Percentiles rank a stretch among this genome's conserved stretches.
Evolutionary conservation across 2,888 invertebrate species (phyloP).

Genomic region (Heliothis peltigera): DNA sequence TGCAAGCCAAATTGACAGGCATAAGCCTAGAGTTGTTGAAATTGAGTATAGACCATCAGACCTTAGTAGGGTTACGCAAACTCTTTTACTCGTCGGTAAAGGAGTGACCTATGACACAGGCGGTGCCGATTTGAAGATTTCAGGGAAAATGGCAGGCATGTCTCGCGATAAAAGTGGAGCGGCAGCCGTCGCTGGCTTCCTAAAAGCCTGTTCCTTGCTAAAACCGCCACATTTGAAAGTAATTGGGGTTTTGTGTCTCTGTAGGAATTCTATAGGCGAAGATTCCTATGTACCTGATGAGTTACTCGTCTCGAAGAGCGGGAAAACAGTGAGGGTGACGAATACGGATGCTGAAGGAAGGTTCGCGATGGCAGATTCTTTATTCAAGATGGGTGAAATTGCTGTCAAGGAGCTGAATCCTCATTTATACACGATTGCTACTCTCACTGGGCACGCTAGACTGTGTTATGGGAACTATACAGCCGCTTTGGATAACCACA

Average conservation of each 20-base stretch:
- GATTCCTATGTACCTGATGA: constrained; percentile 96
- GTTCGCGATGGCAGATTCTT: constrained; percentile 96
- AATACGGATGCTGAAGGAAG: constrained; percentile 98
- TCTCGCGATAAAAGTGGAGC: constrained; percentile 97
- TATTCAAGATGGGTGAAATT: constrained; percentile 82
- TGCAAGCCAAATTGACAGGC: constrained; percentile 91
- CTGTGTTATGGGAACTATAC: constrained; percentile 92
- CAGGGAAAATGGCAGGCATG: constrained; percentile 95
- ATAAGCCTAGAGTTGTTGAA: constrained; percentile 90
- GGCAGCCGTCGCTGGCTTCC: constrained; percentile 96
- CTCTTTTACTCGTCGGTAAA: constrained; percentile 95
- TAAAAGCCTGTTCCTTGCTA: constrained; percentile 93
- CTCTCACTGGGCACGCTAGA: constrained; percentile 95
- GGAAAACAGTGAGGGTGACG: constrained; percentile 94
- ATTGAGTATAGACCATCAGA: constrained; percentile 92
- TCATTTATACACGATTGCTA: constrained; percentile 96
- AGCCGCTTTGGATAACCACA: constrained; percentile 93
- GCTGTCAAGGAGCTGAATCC: constrained; percentile 93
- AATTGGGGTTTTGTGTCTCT: constrained; percentile 94
- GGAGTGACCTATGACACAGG: constrained; percentile 96
- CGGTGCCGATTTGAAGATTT: constrained; percentile 93
- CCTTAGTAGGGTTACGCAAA: constrained; percentile 89
- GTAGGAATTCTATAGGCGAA: constrained; percentile 96
- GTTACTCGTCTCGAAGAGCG: constrained; percentile 94
- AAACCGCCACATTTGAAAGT: constrained; percentile 94